Evolutionary conservation across 2,113 vertebrate species (phyloP), one percentile per base, ranked within the genome.

Genomic region (Merops nubicus): DNA sequence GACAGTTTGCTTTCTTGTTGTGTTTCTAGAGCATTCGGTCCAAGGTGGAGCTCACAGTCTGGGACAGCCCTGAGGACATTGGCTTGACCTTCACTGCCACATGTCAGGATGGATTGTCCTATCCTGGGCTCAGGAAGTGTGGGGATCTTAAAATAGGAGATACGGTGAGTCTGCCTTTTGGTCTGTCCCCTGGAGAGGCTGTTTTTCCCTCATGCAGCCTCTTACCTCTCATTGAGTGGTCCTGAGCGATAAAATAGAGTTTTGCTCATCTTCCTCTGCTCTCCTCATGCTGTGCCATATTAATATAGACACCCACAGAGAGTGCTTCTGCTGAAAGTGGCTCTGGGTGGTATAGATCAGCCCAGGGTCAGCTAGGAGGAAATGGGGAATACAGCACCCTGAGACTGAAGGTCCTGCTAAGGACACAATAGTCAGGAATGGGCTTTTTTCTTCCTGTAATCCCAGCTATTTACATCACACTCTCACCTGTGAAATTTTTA

Each of bases 131-230:
- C 96, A 98, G 98, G 97, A 99, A 99, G 83, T 99, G 99, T 70
- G 98, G 98, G 8, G 99, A 99, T 94, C 97, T 99, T 92, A 99
- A 99, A 97, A 99, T 99, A 8, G 99, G 99, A 87, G 99, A 99
- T 97, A 99, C 99, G 5, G 99, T 99, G 94, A 99, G 99, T 98
- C 60, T 87, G 33, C 38, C 40, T 60, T 40, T 57, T 2, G 3
- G 3, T 86, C 67, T 16, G 3, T 67, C 20, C 57, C 15, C 12
- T 59, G 34, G 40, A 42, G 69, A 73, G 33, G 38, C 36, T 75
- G 18, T 72, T 90, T 91, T 11, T 65, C 4, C 6, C 2, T 40
- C 0, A 0, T 73, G 31, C 21, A 53, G 59, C 40, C 2, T 0
- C 8, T 85, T 42, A 28, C 43, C 25, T 50, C 5, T 2, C 9